These are phyloP conservation scores for Dipodomys ordii DNA, from an alignment of 2,113 vertebrate species.

Conservation along the genomic window DNA sequence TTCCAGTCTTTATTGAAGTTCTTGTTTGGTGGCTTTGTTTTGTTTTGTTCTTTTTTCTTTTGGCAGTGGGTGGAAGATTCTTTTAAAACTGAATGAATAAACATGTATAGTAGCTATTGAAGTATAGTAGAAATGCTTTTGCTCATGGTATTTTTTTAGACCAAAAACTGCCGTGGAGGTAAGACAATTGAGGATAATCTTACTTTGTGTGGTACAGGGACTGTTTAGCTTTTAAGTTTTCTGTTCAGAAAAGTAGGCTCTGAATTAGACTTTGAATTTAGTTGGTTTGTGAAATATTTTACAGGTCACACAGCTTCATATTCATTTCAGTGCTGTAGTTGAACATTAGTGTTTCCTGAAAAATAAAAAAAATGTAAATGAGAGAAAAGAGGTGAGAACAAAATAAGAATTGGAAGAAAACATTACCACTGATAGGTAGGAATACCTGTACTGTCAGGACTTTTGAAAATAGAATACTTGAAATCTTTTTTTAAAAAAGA, in stretches of 20 bases:
- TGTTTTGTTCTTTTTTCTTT: conserved; percentile 63
- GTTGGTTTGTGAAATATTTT: conserved; percentile 52
- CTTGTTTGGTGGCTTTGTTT: conserved; percentile 63
- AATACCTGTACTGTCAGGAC: neutral
- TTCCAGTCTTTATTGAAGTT: conserved; percentile 84
- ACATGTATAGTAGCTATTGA: conserved; percentile 43
- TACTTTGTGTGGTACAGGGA: conserved; percentile 13
- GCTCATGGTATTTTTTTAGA: neutral
- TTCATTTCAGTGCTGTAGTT: conserved; percentile 37
- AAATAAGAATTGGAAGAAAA: neutral
- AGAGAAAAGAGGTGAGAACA: conserved; percentile 28
- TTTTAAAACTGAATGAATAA: conserved; percentile 57
- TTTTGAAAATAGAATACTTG: neutral
- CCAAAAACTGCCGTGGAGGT: conserved; percentile 76
- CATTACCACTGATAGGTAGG: neutral
- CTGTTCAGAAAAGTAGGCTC: conserved; percentile 42
- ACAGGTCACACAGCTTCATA: conserved; percentile 28
- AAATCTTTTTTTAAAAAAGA: neutral
- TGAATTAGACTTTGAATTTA: conserved; percentile 60
- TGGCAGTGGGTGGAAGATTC: conserved; percentile 60
- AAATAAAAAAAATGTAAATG: neutral
- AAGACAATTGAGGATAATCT: conserved; percentile 67
- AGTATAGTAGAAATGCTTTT: conserved; percentile 44
- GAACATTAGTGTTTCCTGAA: neutral
- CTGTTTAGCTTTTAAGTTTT: conserved; percentile 45